Evolutionary conservation across 2,888 invertebrate genomes (phyloP), one percentile per base, ranked within the genome.

Genomic region (Sesia apiformis): DNA sequence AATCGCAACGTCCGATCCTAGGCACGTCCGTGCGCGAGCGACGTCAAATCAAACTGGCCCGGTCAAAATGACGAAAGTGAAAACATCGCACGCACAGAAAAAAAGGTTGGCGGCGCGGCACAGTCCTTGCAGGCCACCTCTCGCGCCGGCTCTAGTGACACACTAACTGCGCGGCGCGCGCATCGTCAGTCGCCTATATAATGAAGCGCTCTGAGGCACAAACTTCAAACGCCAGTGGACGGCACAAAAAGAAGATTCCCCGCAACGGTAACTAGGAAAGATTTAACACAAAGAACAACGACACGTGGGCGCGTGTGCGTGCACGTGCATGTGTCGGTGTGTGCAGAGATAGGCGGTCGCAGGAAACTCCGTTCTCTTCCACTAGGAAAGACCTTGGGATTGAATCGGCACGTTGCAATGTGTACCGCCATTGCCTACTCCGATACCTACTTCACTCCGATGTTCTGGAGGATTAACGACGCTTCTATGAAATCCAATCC

Each of bases 361-460:
- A 90, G 90, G 90, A 90, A 90, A 89, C 89, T 82, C 89, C 90
- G 87, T 89, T 90, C 90, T 90, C 90, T 90, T 90, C 88, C 89
- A 90, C 87, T 83, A 90, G 90, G 90, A 90, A 90, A 90, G 90
- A 87, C 90, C 90, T 90, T 90, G 90, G 90, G 79, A 84, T 80
- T 78, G 83, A 87, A 86, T 85, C 84, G 84, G 84, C 85, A 85
- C 85, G 85, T 85, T 87, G 88, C 87, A 87, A 86, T 84, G 86
- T 83, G 78, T 85, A 86, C 84, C 83, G 83, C 84, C 81, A 81
- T 86, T 86, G 87, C 87, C 87, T 86, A 88, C 87, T 84, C 85
- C 73, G 70, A 79, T 84, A 81, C 84, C 79, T 83, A 85, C 86
- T 83, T 80, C 77, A 76, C 71, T 73, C 62, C 63, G 62, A 60